These are phyloP conservation scores for Stichodactyla helianthus DNA, from an alignment of 64 coral and sea anemone genomes.

Conservation along the genomic window DNA sequence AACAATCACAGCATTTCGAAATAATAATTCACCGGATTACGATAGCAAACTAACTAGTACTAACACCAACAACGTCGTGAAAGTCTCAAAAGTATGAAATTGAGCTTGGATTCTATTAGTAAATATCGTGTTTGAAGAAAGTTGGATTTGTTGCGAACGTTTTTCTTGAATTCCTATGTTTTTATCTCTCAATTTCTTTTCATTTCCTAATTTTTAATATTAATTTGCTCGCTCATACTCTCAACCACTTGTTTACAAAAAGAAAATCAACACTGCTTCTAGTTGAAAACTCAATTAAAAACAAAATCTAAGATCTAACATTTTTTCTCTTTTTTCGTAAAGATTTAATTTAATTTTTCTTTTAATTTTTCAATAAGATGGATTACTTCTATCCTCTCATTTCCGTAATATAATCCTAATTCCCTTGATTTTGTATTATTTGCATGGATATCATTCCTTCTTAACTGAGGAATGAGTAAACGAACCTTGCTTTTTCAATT, in stretches of 20 bases:
- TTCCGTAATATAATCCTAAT: not conserved
- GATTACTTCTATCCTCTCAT: not conserved
- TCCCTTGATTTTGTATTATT: not conserved
- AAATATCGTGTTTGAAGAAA: not conserved
- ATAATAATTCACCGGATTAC: not conserved
- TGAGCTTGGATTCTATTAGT: not conserved
- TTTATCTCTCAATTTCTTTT: not conserved
- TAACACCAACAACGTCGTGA: not conserved
- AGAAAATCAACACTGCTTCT: not conserved
- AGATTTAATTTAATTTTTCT: not conserved
- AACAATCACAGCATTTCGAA: not conserved
- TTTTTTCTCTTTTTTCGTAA: not conserved
- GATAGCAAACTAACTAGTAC: not conserved
- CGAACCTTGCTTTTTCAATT: slow-evolving; percentile 6
- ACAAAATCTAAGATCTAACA: not conserved
- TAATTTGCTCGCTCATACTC: not conserved
- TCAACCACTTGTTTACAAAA: not conserved
- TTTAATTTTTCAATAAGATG: not conserved
- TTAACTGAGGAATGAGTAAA: not conserved
- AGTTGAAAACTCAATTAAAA: not conserved
- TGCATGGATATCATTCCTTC: not conserved
- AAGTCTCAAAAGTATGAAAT: not conserved
- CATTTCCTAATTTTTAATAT: not conserved
- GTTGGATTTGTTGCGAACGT: not conserved
- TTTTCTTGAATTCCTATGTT: not conserved